phyloP scores from a whole-genome alignment of 1,140 invertebrate species.

The Drosophila nannoptera region DNA sequence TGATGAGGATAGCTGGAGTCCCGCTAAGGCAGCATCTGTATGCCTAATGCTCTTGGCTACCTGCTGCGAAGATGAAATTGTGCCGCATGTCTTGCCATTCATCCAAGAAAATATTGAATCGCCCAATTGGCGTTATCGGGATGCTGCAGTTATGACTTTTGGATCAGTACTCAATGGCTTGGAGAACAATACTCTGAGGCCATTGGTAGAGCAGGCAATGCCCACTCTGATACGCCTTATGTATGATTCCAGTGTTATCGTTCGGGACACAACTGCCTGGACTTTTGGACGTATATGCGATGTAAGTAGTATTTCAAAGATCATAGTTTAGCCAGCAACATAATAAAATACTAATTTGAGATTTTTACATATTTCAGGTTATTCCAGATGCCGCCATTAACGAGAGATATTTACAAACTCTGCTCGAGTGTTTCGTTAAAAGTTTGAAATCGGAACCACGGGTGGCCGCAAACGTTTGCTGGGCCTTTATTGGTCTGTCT shows the following conservation, averaged over 20 bases:
- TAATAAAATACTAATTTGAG: neutral
- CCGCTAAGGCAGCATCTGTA: slow-evolving; percentile 99
- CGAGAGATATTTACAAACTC: slow-evolving; percentile 88
- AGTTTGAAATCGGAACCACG: slow-evolving; percentile 95
- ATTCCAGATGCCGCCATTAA: slow-evolving; percentile 98
- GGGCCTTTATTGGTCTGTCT: slow-evolving; percentile 98
- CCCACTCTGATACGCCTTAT: slow-evolving; percentile 95
- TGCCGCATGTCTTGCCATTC: slow-evolving; percentile 97
- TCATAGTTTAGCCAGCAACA: neutral
- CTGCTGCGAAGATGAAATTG: slow-evolving; percentile 98
- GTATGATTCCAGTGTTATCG: slow-evolving; percentile 94
- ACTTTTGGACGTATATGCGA: slow-evolving; percentile 98
- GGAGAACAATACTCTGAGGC: slow-evolving; percentile 91
- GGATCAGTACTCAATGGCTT: slow-evolving; percentile 97
- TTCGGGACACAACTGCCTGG: slow-evolving; percentile 98
- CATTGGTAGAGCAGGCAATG: slow-evolving; percentile 97
- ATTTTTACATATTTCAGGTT: slow-evolving; percentile 79
- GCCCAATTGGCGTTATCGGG: slow-evolving; percentile 95
- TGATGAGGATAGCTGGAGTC: slow-evolving; percentile 99
- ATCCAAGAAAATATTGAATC: slow-evolving; percentile 96
- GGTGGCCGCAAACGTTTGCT: slow-evolving; percentile 99
- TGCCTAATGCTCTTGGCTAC: slow-evolving; percentile 98
- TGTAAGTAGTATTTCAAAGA: slow-evolving; percentile 45
- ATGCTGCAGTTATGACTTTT: slow-evolving; percentile 99
- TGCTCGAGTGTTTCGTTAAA: slow-evolving; percentile 93